phyloP scores from a whole-genome alignment of 2,888 invertebrate species.

The Drosophila pseudotalamancana region DNA sequence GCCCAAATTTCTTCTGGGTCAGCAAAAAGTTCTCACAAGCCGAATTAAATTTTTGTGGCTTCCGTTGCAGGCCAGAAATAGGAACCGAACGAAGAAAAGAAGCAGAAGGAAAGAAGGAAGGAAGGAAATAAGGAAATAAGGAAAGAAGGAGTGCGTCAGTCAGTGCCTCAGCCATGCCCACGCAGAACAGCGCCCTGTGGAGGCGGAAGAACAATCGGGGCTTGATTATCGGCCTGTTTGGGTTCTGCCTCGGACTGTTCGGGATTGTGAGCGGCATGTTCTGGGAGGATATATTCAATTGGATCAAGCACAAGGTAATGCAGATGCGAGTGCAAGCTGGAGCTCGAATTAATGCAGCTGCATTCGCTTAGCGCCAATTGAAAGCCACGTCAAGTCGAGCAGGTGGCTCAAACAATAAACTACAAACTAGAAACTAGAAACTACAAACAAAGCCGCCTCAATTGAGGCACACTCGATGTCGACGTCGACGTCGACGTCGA shows the following conservation, averaged over 20 bases:
- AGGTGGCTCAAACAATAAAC: conserved; percentile 57
- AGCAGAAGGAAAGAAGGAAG: not conserved
- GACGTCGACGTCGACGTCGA: too few species aligned
- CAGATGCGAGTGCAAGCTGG: too few species aligned
- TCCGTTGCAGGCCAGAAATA: too few species aligned
- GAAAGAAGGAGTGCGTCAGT: not conserved
- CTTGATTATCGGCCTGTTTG: conserved; percentile 72
- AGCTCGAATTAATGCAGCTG: too few species aligned
- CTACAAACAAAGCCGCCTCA: conserved; percentile 58
- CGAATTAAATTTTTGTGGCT: too few species aligned
- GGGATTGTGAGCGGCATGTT: conserved; percentile 82
- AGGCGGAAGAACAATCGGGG: conserved; percentile 68
- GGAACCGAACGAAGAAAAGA: too few species aligned
- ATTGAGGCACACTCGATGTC: conserved; percentile 54
- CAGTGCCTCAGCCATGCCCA: conserved; percentile 67
- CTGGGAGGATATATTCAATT: conserved; percentile 83
- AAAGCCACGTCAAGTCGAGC: conserved; percentile 8
- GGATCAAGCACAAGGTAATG: conserved; percentile 83
- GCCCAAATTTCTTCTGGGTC: too few species aligned
- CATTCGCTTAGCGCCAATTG: conserved; percentile 53
- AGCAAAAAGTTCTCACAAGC: too few species aligned
- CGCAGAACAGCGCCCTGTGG: conserved; percentile 68
- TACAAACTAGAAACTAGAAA: too few species aligned
- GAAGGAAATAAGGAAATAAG: not conserved
- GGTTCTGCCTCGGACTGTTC: conserved; percentile 74